phyloP scores from a whole-genome alignment of 2,888 invertebrate species.

The Baronia brevicornis region DNA sequence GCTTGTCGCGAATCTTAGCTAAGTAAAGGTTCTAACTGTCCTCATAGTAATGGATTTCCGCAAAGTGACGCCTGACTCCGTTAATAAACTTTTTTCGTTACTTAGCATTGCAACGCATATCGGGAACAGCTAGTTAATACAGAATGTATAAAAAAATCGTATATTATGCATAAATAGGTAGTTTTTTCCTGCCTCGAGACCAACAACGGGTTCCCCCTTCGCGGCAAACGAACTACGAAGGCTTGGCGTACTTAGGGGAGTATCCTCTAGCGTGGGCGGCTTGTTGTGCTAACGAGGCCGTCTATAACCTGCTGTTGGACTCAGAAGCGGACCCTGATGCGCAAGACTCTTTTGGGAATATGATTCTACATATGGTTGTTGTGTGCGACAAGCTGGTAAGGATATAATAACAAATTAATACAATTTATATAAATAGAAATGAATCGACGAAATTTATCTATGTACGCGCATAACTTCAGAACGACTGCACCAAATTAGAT shows the following conservation, averaged over 20 bases:
- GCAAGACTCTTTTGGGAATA: slow-evolving; percentile 98
- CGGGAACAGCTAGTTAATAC: too few relatives aligned
- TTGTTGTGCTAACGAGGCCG: slow-evolving; percentile 97
- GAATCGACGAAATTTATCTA: too few relatives aligned
- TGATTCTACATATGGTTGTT: slow-evolving; percentile 99
- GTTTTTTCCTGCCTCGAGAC: slow-evolving; percentile 96
- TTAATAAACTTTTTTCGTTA: neutral
- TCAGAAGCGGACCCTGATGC: slow-evolving; percentile 95
- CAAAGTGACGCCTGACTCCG: too few relatives aligned
- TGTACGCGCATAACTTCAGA: too few relatives aligned
- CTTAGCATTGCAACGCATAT: too few relatives aligned
- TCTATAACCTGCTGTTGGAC: slow-evolving; percentile 95
- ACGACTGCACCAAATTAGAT: too few relatives aligned
- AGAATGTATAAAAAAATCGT: too few relatives aligned
- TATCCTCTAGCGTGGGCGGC: slow-evolving; percentile 98
- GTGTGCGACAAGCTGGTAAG: slow-evolving; percentile 95
- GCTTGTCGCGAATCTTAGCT: too few relatives aligned
- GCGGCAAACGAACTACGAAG: slow-evolving; percentile 94
- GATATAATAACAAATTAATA: neutral
- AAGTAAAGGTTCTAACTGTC: too few relatives aligned
- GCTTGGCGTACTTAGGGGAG: slow-evolving; percentile 97
- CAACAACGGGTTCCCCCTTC: slow-evolving; percentile 88
- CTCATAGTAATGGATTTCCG: too few relatives aligned
- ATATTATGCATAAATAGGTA: slow-evolving; percentile 63
- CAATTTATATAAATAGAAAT: neutral